Evolutionary conservation across 2,113 vertebrate genomes (phyloP).

Genomic region (Pelmatolapia mariae): DNA sequence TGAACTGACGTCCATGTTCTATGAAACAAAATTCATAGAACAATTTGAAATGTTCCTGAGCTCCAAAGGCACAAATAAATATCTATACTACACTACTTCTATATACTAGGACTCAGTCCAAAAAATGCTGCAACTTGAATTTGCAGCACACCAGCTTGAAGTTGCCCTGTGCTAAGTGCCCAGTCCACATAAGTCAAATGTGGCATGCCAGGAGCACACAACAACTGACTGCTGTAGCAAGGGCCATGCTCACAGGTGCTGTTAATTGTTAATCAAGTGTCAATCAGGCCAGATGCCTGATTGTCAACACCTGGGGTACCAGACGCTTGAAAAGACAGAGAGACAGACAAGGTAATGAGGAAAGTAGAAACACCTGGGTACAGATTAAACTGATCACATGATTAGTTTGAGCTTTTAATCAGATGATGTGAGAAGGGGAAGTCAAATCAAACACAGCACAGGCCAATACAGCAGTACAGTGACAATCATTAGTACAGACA

Average conservation of each 20-base stretch:
- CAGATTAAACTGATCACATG: neutral
- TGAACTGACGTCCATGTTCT: neutral
- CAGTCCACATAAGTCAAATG: neutral
- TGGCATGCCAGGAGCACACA: neutral
- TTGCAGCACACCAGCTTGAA: neutral
- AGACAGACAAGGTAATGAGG: neutral
- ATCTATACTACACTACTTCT: neutral
- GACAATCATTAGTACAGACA: neutral
- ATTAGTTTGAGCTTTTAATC: neutral
- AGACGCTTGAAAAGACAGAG: neutral
- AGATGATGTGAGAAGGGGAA: neutral
- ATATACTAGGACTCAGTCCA: neutral
- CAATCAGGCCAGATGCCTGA: accelerated
- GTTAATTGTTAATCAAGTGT: neutral
- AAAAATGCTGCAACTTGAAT: neutral
- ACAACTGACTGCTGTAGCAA: neutral
- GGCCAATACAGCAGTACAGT: neutral
- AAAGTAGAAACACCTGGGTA: neutral
- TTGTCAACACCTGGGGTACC: neutral
- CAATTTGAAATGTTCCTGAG: neutral
- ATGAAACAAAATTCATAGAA: neutral
- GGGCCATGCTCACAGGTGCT: neutral
- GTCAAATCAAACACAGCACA: neutral
- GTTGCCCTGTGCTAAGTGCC: neutral
- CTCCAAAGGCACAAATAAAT: neutral